phyloP scores from a whole-genome alignment of 1,140 invertebrate genomes.

The Pinna nobilis region DNA sequence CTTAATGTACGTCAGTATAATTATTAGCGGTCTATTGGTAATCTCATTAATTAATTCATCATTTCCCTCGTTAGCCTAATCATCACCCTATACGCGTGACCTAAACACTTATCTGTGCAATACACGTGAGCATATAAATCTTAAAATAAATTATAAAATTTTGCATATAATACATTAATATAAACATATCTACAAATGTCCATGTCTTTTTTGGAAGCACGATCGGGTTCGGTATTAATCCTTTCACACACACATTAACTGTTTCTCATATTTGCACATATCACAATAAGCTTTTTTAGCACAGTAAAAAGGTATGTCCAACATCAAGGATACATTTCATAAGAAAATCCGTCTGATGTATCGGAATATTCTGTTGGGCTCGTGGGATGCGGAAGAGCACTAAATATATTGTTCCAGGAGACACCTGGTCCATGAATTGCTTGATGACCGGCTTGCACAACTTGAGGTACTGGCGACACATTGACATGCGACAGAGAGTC shows the following conservation, averaged over 20 bases:
- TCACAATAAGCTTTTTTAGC: neutral
- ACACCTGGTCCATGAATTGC: neutral
- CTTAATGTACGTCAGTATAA: too few relatives aligned
- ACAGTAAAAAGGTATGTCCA: neutral
- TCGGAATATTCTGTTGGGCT: constrained; percentile 37
- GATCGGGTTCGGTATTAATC: too few relatives aligned
- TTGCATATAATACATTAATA: neutral
- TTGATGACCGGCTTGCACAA: neutral
- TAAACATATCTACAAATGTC: neutral
- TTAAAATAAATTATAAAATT: neutral
- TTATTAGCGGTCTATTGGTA: too few relatives aligned
- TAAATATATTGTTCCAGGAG: neutral
- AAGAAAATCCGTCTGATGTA: constrained; percentile 37
- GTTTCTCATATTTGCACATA: neutral
- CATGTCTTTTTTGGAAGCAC: too few relatives aligned
- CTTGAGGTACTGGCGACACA: neutral
- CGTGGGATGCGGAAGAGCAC: neutral
- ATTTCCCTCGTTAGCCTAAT: too few relatives aligned
- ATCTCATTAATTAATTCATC: too few relatives aligned
- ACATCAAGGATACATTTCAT: constrained; percentile 39
- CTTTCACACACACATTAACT: neutral
- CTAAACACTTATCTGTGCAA: neutral
- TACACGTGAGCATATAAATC: neutral
- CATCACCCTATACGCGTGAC: too few relatives aligned
- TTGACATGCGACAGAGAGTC: neutral